These are phyloP conservation scores for Cercocebus atys DNA, from an alignment of 2,113 vertebrate genomes.

Conservation along the genomic window DNA sequence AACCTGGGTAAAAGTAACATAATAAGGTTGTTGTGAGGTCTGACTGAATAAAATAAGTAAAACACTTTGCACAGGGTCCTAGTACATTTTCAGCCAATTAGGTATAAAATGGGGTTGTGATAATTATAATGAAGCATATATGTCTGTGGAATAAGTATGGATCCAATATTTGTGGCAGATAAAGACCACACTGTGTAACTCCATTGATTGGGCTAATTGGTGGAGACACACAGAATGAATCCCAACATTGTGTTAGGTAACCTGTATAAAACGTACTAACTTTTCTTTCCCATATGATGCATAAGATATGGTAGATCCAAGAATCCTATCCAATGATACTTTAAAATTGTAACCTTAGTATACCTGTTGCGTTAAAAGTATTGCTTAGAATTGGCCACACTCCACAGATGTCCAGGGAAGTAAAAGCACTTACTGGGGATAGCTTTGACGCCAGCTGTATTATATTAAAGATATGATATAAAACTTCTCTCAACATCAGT, in stretches of 20 bases:
- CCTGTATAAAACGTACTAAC: background rate
- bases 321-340: background rate
- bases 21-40: background rate
- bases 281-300: background rate
- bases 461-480: background rate
- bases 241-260: background rate
- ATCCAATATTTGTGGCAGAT: background rate
- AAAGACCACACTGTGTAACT: background rate
- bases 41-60: constrained; percentile 15
- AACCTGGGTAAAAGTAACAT: background rate
- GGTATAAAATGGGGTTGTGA: background rate
- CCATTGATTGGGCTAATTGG: background rate
- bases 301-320: background rate
- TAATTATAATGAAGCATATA: background rate
- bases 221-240: background rate
- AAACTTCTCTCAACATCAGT: background rate
- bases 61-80: background rate
- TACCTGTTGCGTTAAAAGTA: background rate
- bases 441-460: background rate
- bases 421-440: background rate
- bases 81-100: constrained; percentile 9
- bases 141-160: background rate
- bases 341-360: background rate
- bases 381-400: background rate
- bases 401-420: background rate